phyloP scores from a whole-genome alignment of 1,140 invertebrate species.

The Scaptomyza hsui region DNA sequence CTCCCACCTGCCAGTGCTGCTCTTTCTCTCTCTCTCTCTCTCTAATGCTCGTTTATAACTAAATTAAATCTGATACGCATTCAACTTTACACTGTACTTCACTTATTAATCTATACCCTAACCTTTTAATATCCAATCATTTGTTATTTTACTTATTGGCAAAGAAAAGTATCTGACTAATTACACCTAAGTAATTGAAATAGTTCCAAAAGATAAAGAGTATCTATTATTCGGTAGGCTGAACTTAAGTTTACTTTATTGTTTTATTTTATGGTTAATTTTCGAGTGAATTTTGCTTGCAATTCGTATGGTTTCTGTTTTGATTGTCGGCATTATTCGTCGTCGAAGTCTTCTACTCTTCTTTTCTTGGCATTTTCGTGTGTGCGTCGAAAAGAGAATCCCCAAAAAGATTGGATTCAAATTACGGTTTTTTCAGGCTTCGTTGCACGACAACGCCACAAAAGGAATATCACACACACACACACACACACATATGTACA shows the following conservation, averaged over 20 bases:
- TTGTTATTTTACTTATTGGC: too few species aligned
- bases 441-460: conserved; percentile 55
- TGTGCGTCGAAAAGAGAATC: conserved; percentile 51
- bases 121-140: too few species aligned
- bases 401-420: conserved; percentile 75
- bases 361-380: conserved; percentile 37
- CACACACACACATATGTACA: conserved; percentile 34
- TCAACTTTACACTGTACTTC: conserved; percentile 43
- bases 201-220: background rate
- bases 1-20: conserved; percentile 24
- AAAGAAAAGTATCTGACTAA: too few species aligned
- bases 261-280: conserved; percentile 62
- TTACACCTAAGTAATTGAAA: too few species aligned
- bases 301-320: conserved; percentile 76
- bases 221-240: conserved; percentile 10
- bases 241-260: conserved; percentile 1
- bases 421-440: conserved; percentile 77
- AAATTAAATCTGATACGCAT: conserved; percentile 66
- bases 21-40: background rate
- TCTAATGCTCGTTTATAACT: conserved; percentile 39
- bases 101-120: conserved; percentile 18
- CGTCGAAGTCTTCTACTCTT: conserved; percentile 17
- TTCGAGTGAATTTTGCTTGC: conserved; percentile 43
- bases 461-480: conserved; percentile 44
- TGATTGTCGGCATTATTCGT: conserved; percentile 63